Base-by-base conservation (phyloP, 1,140 invertebrate genomes). In the Reticulitermes speratus region DNA sequence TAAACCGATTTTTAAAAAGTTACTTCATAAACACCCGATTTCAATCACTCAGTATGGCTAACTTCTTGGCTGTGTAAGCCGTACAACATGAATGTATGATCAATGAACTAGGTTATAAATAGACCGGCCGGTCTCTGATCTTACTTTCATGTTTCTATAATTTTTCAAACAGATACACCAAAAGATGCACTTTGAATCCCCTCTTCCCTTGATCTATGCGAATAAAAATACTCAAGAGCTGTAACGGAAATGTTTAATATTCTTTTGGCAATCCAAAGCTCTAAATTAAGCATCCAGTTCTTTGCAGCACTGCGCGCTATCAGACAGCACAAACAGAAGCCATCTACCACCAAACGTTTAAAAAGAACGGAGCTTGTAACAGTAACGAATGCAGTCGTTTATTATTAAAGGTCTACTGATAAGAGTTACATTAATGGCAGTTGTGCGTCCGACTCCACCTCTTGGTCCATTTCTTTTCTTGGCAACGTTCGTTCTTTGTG, bases 231-330 rank as follows among this genome's bases (percentile, higher is more conserved):
- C 25, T 14, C 6, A 75, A 25, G 14, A 75, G n/a, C 7, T 75
- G n/a, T n/a, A 75, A 75, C 65, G 65, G 65, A 30, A 75, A 75
- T 75, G 65, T 75, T 75, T 75, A 30, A 75, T 75, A 75, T 25
- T 6, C 25, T 30, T 25, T 16, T 75, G 65, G 65, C 65, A 75
- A 75, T 30, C 65, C n/a, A 75, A 75, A 14, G 65, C n/a, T 11
- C 65, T 75, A 75, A 75, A 75, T 75, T 75, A 75, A 75, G 65
- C 65, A 75, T 65, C 59, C 59, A 65, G 8, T 65, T 48, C 45
- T 16, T 48, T 16, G 52, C 52, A 55, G 52, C 52, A 55, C 25
- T 25, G 65, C 8, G 65, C n/a, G 1, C 25, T 75, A 75, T 75
- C 65, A 30, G 52, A 55, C 3, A 16, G 19, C 52, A 16, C 52